These are phyloP conservation scores for Chloroclysta siterata DNA, from an alignment of 2,888 invertebrate genomes.

Conservation along the genomic window DNA sequence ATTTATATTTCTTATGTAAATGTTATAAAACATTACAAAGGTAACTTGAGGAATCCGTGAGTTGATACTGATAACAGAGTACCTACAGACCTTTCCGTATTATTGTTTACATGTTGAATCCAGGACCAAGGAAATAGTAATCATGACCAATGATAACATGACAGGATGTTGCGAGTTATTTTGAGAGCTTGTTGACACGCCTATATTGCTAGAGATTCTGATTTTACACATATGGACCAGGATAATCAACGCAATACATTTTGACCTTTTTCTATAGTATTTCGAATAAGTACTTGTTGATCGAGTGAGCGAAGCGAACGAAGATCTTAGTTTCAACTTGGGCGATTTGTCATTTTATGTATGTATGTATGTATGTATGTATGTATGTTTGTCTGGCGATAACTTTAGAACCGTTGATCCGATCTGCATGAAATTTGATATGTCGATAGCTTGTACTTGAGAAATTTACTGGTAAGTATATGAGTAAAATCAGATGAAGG, in stretches of 20 bases:
- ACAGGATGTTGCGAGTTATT: constrained; percentile 18
- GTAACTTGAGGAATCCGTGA: not conserved
- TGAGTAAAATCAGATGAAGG: too few species aligned
- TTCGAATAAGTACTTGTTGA: too few species aligned
- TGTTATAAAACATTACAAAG: constrained; percentile 7
- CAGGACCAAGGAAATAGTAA: constrained; percentile 18
- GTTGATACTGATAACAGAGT: not conserved
- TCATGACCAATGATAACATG: constrained; percentile 7
- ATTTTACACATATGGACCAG: not conserved
- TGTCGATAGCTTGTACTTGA: too few species aligned
- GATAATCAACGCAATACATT: not conserved
- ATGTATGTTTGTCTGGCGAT: too few species aligned
- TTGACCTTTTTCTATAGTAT: too few species aligned
- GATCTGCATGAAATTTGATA: too few species aligned
- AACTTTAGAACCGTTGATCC: too few species aligned
- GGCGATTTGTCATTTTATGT: too few species aligned
- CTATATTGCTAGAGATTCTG: not conserved
- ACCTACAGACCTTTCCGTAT: not conserved
- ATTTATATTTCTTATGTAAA: constrained; percentile 2
- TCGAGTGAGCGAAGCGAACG: too few species aligned
- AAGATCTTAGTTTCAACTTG: too few species aligned
- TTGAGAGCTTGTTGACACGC: constrained; percentile 10
- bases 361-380: too few species aligned
- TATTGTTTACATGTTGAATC: constrained; percentile 13
- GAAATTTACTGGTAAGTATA: too few species aligned